These are phyloP conservation scores for Cylindroiulus punctatus DNA, from an alignment of 2,888 invertebrate genomes.

Conservation along the genomic window DNA sequence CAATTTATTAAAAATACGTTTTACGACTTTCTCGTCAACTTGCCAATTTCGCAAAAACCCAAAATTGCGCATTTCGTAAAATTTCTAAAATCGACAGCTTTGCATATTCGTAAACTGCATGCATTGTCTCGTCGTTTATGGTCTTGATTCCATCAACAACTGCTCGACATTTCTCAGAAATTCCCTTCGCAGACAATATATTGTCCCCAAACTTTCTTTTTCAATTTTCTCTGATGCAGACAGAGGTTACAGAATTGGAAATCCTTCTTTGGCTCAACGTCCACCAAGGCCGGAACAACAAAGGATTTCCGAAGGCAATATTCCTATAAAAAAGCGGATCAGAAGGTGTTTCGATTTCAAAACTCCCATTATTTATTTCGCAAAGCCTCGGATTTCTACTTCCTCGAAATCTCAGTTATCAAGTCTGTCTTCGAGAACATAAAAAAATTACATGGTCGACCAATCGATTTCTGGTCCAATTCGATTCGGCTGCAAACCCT, in stretches of 20 bases:
- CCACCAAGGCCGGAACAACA: background rate
- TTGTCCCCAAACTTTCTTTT: background rate
- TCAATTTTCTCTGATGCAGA: background rate
- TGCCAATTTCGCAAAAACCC: no score
- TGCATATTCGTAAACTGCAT: no score
- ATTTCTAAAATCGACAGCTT: no score
- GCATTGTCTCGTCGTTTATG: no score
- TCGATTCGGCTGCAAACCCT: background rate
- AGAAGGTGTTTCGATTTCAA: background rate
- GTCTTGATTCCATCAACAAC: no score
- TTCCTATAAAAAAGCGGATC: slow-evolving; percentile 21
- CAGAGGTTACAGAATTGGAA: background rate
- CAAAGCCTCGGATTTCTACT: slow-evolving; percentile 3
- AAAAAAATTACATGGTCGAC: slow-evolving; percentile 22
- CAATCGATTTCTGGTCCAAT: slow-evolving; percentile 8
- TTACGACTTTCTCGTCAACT: no score
- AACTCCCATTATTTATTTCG: slow-evolving; percentile 33
- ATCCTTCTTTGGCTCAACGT: background rate
- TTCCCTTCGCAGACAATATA: no score
- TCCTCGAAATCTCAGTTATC: slow-evolving; percentile 22
- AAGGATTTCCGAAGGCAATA: background rate
- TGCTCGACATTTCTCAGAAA: no score
- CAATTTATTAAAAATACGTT: no score
- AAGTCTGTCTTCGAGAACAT: slow-evolving; percentile 15
- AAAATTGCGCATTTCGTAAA: no score